These are phyloP conservation scores for Melieria omissa DNA, from an alignment of 2,888 invertebrate species.

Conservation along the genomic window DNA sequence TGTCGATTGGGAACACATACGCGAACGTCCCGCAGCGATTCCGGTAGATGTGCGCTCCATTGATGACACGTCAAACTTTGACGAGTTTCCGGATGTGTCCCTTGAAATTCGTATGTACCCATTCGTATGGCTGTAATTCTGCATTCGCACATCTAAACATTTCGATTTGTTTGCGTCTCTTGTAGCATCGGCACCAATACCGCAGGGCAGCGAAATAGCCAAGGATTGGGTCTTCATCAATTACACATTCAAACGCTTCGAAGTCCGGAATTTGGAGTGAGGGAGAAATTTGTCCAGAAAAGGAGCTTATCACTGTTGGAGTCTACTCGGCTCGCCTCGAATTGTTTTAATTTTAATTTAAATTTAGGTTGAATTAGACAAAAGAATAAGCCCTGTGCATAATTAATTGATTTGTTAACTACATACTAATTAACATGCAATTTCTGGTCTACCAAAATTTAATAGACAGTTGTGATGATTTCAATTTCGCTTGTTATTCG, in stretches of 20 bases:
- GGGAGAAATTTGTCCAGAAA: constrained; percentile 26
- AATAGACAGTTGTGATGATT: constrained; percentile 12
- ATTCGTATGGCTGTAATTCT: neutral
- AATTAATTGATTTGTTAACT: constrained; percentile 25
- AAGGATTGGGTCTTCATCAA: constrained; percentile 99
- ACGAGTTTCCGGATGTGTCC: constrained; percentile 99
- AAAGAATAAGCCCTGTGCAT: constrained; percentile 20
- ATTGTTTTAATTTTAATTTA: constrained; percentile 14
- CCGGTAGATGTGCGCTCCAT: constrained; percentile 98
- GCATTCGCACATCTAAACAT: neutral
- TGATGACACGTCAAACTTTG: constrained; percentile 99
- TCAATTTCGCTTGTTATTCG: neutral
- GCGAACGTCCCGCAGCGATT: constrained; percentile 98
- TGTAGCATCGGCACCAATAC: constrained; percentile 85
- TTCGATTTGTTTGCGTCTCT: neutral
- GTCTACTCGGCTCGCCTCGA: constrained; percentile 8
- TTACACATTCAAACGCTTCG: constrained; percentile 99
- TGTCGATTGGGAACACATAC: constrained; percentile 99
- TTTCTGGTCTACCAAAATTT: neutral
- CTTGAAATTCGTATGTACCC: constrained; percentile 92
- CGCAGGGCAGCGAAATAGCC: constrained; percentile 91
- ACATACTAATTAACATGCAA: constrained; percentile 12
- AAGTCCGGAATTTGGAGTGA: constrained; percentile 71
- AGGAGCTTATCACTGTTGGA: neutral
- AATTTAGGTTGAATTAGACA: constrained; percentile 23